Conservation (phyloP, 1,140 invertebrate species). For the Macrosteles quadrilineatus region DNA sequence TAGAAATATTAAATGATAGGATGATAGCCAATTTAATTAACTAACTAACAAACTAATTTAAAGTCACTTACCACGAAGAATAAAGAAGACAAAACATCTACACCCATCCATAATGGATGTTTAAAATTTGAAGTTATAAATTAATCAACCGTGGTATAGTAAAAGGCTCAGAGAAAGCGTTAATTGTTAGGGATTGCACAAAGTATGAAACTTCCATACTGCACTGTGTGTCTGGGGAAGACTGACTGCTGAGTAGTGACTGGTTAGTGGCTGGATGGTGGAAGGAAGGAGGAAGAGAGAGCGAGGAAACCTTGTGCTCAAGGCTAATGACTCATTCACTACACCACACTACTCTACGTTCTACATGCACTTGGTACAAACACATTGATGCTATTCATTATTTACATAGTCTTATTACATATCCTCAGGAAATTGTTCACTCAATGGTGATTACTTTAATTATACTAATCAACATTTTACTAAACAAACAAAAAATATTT, state of each 20-base stretch:
- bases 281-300: conserved; percentile 15
- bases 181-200: not conserved
- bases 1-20: too few species aligned
- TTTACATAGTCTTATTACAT: too few species aligned
- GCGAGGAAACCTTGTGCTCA: not conserved
- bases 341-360: too few species aligned
- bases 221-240: not conserved
- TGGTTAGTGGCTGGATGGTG: too few species aligned
- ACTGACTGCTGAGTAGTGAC: not conserved
- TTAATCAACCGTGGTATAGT: not conserved
- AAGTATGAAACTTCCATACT: not conserved
- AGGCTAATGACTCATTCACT: not conserved
- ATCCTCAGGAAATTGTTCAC: too few species aligned
- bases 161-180: conserved; percentile 19
- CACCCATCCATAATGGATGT: not conserved
- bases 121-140: conserved; percentile 5
- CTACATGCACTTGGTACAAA: too few species aligned
- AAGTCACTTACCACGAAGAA: not conserved
- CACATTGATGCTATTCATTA: too few species aligned
- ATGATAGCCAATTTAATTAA: too few species aligned
- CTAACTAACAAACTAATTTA: too few species aligned
- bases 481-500: too few species aligned
- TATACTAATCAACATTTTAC: too few species aligned
- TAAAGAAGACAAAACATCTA: conserved; percentile 7
- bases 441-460: too few species aligned